Evolutionary conservation across 2,888 invertebrate species (phyloP), one percentile per base, ranked within the genome.

Genomic region (Lasioglossum zephyrum): DNA sequence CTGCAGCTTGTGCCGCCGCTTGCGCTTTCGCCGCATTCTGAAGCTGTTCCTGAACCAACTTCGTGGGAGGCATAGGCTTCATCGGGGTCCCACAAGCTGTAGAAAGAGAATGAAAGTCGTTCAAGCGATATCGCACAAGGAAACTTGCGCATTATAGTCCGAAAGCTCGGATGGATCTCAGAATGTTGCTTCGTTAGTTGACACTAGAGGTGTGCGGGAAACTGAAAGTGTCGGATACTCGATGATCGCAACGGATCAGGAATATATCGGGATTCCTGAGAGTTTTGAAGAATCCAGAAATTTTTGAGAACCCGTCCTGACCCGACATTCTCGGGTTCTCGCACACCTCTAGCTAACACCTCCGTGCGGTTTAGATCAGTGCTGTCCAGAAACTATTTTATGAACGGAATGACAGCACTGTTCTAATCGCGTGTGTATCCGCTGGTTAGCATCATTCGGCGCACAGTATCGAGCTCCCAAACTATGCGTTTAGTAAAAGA

Each of bases 11-110:
- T 39, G 94, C 94, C 1, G 95, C 95, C 0, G 95, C 95, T 76
- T 95, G 94, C 2, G 95, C 95, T 70, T 95, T 94, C 5, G 95
- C 95, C 4, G 94, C 95, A 72, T 95, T 95, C 63, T 95, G 95
- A 41, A 95, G 91, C 69, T 95, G 95, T 77, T 95, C 95, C 81
- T 95, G 95, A 5, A 98, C 96, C 96, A 98, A 97, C 94, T 98
- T 98, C 84, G 97, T 97, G 49, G 97, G 97, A 76, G 97, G 97
- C 97, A 98, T 97, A 77, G 98, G 97, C 92, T 96, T 97, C 96
- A 96, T 97, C 95, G 95, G 95, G 5, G 95, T 95, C 85, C 95
- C 95, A 78, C 97, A 97, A 90, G 96, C 97, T 95, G 95, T 79
- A 95, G 95, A 92, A 81, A 91, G 88, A 92, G 85, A 60, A 79